Evolutionary conservation across 2,888 invertebrate genomes (phyloP), one percentile per base, ranked within the genome.

Genomic region (Tiliacea aurago): DNA sequence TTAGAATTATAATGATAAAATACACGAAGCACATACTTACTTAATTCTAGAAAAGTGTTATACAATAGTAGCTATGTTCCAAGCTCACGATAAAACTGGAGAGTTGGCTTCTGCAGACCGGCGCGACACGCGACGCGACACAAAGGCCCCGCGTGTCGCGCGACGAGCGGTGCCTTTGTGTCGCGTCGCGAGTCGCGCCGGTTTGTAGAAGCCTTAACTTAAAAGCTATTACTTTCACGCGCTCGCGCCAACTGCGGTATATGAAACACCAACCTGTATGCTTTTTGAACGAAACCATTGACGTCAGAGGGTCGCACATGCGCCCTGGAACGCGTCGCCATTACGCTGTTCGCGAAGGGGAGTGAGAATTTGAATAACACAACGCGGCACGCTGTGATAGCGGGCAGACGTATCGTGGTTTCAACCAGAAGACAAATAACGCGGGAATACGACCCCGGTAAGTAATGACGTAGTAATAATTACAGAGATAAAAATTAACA

Each of bases 281-380:
- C 91, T 93, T 93, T 93, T 92, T 95, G 95, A 95, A 95, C 93
- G 95, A 91, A 94, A 86, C 92, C 94, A 95, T 96, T 96, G 95
- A 96, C 95, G 95, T 96, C 95, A 96, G 93, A 91, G 90, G 88
- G 85, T 86, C 86, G 84, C 91, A 91, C 94, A 92, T 89, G 92
- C 94, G 95, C 87, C 65, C 43, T 88, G 33, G 43, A 20, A 43
- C 78, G 83, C 89, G 89, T 88, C 89, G 91, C 89, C 88, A 76
- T 80, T 80, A 83, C 66, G 71, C 85, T 81, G 78, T 81, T 79
- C 80, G 53, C 67, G 67, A 74, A 79, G 81, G 73, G 81, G 81
- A 80, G 81, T 74, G 76, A 76, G 80, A 41, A 83, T 90, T 89
- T 91, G 75, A 80, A 84, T 73, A 69, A 83, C 87, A 91, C 83